These are phyloP conservation scores for Spatulosminthurus flaviceps DNA, from an alignment of 2,888 invertebrate genomes.

Conservation along the genomic window DNA sequence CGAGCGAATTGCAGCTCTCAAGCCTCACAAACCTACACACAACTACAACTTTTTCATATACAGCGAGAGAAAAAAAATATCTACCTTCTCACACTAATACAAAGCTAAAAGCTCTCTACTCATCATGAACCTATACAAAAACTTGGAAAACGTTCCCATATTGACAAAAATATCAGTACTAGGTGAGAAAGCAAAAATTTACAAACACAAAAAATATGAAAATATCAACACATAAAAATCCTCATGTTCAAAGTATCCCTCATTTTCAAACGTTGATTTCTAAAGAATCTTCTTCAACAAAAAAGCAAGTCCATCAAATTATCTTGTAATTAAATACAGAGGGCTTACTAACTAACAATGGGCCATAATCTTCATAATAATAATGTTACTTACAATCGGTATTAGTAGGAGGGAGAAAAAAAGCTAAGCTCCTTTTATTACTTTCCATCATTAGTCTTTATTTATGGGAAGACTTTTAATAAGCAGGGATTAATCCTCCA, in stretches of 20 bases:
- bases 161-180: too few species aligned
- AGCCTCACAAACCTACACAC: background rate
- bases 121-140: too few species aligned
- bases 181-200: too few species aligned
- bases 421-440: constrained; percentile 31
- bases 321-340: background rate
- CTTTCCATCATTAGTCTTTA: constrained; percentile 25
- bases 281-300: background rate
- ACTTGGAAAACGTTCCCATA: too few species aligned
- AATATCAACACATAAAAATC: too few species aligned
- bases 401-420: background rate
- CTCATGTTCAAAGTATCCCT: too few species aligned
- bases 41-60: too few species aligned
- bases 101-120: too few species aligned
- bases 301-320: background rate
- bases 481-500: constrained; percentile 39
- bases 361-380: too few species aligned
- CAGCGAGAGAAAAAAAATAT: background rate
- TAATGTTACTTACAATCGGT: background rate
- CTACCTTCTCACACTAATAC: background rate
- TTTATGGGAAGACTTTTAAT: constrained; percentile 41
- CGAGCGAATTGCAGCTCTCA: constrained; percentile 30
- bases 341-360: too few species aligned
- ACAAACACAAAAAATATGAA: too few species aligned
- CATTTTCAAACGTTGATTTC: too few species aligned